A percentile compares a stretch with the other conserved stretches of the same genome.
Conservation (phyloP, 2,888 invertebrate species). For the Polylopha cassiicola region DNA sequence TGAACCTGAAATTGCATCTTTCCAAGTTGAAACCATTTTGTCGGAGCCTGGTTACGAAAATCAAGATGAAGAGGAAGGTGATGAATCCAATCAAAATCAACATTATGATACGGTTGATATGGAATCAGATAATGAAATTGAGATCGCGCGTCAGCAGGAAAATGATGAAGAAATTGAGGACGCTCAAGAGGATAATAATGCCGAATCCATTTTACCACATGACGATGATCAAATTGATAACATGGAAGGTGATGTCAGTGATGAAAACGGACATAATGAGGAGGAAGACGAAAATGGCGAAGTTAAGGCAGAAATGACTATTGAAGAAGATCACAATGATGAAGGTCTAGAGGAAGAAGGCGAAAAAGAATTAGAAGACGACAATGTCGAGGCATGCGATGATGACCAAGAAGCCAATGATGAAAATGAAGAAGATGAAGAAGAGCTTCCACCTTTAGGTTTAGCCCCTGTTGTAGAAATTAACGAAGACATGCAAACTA, state of each 20-base stretch:
- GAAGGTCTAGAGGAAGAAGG: constrained; percentile 24
- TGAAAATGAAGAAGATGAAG: constrained; percentile 51
- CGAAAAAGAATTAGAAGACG: constrained; percentile 27
- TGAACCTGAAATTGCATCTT: constrained; percentile 71
- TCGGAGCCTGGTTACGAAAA: constrained; percentile 60
- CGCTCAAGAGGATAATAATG: constrained; percentile 37
- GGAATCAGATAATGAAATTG: constrained; percentile 72
- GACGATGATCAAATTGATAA: constrained; percentile 36
- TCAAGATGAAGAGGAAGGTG: constrained; percentile 33
- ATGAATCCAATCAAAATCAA: constrained; percentile 44
- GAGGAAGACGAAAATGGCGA: constrained; percentile 33
- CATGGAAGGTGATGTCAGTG: constrained; percentile 41
- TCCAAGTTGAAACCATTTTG: constrained; percentile 70
- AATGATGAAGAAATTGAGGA: constrained; percentile 32
- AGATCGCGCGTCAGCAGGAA: constrained; percentile 61
- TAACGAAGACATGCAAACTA: constrained; percentile 63
- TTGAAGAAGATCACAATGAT: constrained; percentile 15
- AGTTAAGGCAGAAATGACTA: constrained; percentile 14
- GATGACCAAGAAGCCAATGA: constrained; percentile 43
- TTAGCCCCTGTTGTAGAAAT: constrained; percentile 65
- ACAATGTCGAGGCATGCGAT: constrained; percentile 23
- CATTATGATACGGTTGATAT: constrained; percentile 70
- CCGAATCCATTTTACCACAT: constrained; percentile 31
- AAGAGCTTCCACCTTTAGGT: constrained; percentile 53
- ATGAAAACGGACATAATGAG: constrained; percentile 41